Percentiles rank a stretch among this genome's conserved stretches.
phyloP scores from a whole-genome alignment of 2,888 invertebrate genomes.

The Tipula helvola region DNA sequence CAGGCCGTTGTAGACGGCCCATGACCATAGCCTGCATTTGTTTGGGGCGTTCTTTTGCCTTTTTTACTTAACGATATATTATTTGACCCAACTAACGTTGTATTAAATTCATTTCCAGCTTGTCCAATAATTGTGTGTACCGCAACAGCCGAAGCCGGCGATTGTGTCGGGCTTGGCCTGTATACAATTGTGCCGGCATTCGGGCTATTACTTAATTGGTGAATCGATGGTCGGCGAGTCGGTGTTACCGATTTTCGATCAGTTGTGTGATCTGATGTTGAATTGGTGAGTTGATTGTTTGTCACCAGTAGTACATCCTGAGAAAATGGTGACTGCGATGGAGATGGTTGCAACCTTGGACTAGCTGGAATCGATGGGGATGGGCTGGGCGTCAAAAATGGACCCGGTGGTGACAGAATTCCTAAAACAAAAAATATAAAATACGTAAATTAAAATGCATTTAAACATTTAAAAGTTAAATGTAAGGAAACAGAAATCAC shows the following conservation, averaged over 20 bases:
- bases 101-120: conserved; percentile 36
- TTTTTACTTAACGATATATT: conserved; percentile 37
- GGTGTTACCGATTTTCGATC: conserved; percentile 38
- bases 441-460: not conserved
- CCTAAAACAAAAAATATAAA: conserved; percentile 23
- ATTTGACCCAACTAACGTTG: conserved; percentile 37
- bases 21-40: conserved; percentile 31
- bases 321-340: conserved; percentile 36
- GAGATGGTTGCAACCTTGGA: conserved; percentile 37
- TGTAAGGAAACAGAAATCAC: not conserved
- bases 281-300: conserved; percentile 34
- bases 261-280: conserved; percentile 35
- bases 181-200: conserved; percentile 36
- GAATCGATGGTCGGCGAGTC: conserved; percentile 36
- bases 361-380: conserved; percentile 38
- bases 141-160: conserved; percentile 33
- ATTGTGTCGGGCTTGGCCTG: conserved; percentile 37
- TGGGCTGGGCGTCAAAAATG: conserved; percentile 39
- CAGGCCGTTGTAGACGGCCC: conserved; percentile 35
- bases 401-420: conserved; percentile 38
- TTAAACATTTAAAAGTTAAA: not conserved
- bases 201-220: conserved; percentile 36
- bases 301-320: conserved; percentile 37
- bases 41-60: conserved; percentile 25
- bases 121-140: conserved; percentile 34